Conservation (phyloP, 2,797 vertebrate species). For the Crypturellus tataupa region DNA sequence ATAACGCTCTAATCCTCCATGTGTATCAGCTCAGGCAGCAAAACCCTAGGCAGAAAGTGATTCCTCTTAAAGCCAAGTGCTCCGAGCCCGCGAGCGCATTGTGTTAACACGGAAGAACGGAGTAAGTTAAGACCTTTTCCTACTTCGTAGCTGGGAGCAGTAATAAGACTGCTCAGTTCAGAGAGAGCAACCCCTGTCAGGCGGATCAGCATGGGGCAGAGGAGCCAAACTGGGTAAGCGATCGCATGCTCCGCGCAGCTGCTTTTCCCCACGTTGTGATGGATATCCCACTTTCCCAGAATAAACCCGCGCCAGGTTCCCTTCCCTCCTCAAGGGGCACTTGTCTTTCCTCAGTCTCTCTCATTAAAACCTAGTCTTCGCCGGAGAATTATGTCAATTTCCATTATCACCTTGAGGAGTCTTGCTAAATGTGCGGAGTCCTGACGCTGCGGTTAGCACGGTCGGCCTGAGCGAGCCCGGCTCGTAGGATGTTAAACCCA, state of each 20-base stretch:
- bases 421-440: not conserved
- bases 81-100: not conserved
- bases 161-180: not conserved
- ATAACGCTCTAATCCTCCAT: not conserved
- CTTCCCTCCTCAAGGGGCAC: not conserved
- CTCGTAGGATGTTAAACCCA: not conserved
- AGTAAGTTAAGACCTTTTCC: not conserved
- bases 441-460: not conserved
- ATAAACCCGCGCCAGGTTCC: not conserved
- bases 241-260: not conserved
- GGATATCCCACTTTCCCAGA: not conserved
- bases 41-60: not conserved
- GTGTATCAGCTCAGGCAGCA: not conserved
- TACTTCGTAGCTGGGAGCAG: slow-evolving; percentile 4
- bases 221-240: not conserved
- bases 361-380: not conserved
- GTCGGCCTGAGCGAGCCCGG: not conserved
- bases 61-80: not conserved
- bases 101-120: not conserved
- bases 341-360: not conserved
- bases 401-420: not conserved
- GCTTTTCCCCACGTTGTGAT: not conserved
- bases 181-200: slow-evolving; percentile 23
- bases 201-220: slow-evolving; percentile 39
- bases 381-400: not conserved